Percentiles rank a stretch among this genome's conserved stretches.
phyloP scores from a whole-genome alignment of 2,113 vertebrate species.

The Tachysurus fulvidraco region DNA sequence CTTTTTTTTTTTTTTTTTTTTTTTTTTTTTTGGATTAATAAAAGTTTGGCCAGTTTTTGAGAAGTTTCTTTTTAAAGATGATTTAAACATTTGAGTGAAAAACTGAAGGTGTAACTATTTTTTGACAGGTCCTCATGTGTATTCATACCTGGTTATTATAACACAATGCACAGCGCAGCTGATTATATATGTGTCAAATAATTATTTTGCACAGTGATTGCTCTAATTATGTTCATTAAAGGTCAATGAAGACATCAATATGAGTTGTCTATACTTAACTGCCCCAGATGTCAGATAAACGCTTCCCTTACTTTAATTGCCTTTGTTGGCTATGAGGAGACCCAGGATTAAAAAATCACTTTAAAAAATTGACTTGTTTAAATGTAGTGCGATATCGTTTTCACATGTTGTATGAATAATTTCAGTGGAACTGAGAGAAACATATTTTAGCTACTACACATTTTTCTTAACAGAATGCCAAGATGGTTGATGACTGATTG shows the following conservation, averaged over 20 bases:
- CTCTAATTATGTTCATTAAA: background rate
- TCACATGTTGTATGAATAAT: background rate
- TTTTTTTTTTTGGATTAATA: background rate
- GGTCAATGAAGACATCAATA: background rate
- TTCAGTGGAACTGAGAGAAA: background rate
- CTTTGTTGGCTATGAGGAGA: background rate
- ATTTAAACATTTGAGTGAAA: background rate
- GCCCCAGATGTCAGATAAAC: background rate
- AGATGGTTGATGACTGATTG: background rate
- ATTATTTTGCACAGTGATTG: background rate
- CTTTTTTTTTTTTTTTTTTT: background rate
- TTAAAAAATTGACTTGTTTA: background rate
- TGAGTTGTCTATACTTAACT: background rate
- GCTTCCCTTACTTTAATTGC: background rate
- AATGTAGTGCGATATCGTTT: background rate
- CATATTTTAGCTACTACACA: background rate
- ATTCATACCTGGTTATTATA: background rate
- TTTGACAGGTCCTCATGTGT: background rate
- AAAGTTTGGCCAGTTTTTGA: background rate
- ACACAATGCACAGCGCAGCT: background rate
- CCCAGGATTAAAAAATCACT: background rate
- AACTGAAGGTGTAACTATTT: background rate
- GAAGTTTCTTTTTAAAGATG: background rate
- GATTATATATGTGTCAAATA: background rate
- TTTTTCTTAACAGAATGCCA: background rate